Conservation (phyloP, 2,797 vertebrate species). For the Catamblyrhynchus diadema region DNA sequence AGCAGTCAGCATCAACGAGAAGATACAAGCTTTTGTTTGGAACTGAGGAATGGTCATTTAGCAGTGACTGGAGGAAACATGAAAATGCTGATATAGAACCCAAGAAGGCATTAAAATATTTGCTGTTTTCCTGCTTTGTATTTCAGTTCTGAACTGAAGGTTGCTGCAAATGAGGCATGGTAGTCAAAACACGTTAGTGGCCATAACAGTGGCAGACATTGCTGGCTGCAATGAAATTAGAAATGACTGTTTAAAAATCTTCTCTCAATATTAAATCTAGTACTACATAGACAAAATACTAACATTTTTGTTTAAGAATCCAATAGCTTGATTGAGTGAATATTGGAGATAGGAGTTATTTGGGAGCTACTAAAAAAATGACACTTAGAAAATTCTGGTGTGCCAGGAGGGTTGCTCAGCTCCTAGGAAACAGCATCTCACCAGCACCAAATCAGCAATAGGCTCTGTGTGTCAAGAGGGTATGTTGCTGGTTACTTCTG, state of each 20-base stretch:
- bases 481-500: neutral
- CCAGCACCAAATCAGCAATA: neutral
- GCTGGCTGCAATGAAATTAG: neutral
- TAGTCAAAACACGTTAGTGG: neutral
- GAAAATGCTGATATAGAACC: neutral
- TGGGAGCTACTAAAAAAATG: neutral
- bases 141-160: neutral
- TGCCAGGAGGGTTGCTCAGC: neutral
- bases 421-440: slow-evolving; percentile 7
- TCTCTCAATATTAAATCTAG: neutral
- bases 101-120: neutral
- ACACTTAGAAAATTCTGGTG: neutral
- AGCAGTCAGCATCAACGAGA: neutral
- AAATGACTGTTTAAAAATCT: neutral
- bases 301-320: neutral
- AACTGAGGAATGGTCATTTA: neutral
- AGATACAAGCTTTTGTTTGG: neutral
- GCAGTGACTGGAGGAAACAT: neutral
- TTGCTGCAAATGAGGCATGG: neutral
- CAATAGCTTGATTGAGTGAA: neutral
- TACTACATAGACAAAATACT: neutral
- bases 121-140: neutral
- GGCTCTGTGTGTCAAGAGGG: neutral
- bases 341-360: neutral
- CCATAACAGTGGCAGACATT: neutral